These are phyloP conservation scores for Fukomys damarensis DNA, from an alignment of 2,113 vertebrate genomes.

Conservation along the genomic window DNA sequence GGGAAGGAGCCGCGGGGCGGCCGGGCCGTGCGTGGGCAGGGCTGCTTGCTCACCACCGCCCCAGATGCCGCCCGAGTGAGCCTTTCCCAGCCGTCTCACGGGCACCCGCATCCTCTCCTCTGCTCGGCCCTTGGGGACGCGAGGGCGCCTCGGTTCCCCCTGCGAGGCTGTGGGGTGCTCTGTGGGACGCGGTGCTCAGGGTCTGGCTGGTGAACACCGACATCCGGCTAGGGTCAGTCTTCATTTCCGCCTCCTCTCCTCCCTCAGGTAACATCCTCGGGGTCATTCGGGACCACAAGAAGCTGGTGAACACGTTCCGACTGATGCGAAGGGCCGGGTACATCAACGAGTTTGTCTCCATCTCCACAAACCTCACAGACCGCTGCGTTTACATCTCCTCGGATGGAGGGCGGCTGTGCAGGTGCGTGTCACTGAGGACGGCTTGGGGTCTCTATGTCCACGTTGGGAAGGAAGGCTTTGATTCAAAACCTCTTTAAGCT, in stretches of 20 bases:
- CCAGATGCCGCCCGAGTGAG: too few relatives aligned
- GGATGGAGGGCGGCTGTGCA: conserved; percentile 97
- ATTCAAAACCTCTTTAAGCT: conserved; percentile 27
- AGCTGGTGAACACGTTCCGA: conserved; percentile 95
- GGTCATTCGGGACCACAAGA: conserved; percentile 95
- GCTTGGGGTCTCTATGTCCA: not conserved
- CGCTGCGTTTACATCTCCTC: conserved; percentile 99
- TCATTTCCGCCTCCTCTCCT: not conserved
- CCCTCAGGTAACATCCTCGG: conserved; percentile 96
- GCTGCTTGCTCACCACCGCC: too few relatives aligned
- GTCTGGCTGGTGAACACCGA: not conserved
- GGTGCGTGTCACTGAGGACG: conserved; percentile 84
- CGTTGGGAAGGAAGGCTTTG: conserved; percentile 10
- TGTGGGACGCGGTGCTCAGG: not conserved
- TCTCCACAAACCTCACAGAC: conserved; percentile 97
- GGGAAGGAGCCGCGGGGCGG: not conserved
- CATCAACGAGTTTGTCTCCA: conserved; percentile 98
- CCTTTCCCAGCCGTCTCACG: too few relatives aligned
- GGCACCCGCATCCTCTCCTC: too few relatives aligned
- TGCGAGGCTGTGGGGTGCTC: not conserved
- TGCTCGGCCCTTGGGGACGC: not conserved
- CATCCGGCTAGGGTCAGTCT: not conserved
- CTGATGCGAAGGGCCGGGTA: conserved; percentile 97
- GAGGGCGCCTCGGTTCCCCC: not conserved
- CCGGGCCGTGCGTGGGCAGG: not conserved